Base-by-base conservation (phyloP, 2,797 vertebrate genomes). In the Simalia tracyae region DNA sequence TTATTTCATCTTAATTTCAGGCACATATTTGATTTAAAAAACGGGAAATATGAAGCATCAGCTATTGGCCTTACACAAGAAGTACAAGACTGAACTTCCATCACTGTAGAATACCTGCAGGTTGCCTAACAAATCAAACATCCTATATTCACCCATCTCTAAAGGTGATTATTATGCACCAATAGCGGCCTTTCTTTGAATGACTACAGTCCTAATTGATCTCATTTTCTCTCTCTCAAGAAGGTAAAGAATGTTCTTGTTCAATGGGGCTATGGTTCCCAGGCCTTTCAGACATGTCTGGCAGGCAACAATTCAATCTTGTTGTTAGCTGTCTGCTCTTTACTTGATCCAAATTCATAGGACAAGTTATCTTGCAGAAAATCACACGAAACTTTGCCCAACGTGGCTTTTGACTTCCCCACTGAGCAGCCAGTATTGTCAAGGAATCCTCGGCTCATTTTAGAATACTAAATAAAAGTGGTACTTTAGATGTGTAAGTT, bases 151-250 rank as follows among this genome's bases (percentile, higher is more conserved):
- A 96, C 96, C 95, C 93, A 95, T 95, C 94, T 96, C 95, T 95
- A 96, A 97, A 95, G 94, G 97, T 96, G 97, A 97, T 97, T 96
- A 96, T 97, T 96, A 96, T 95, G 96, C 96, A 96, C 96, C 95
- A 94, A 97, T 97, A 97, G 97, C 97, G 97, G 97, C 97, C 97
- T 97, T 96, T 95, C 93, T 96, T 95, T 96, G 95, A 95, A 96
- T 96, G 97, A 96, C 96, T 95, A 97, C 95, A 95, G 95, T 97
- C 97, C 97, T 98, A 97, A 98, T 97, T 97, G 98, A 97, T 97
- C 97, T 97, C 97, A 98, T 97, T 97, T 98, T 96, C 95, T 96
- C 42, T 92, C 96, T 96, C 95, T 92, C 96, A 36, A 95, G 95
- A 96, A 97, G 97, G 96, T 95, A 95, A 97, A 96, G 96, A 94